Base-by-base conservation (phyloP, 1,140 invertebrate genomes). In the Pectinophora gossypiella region DNA sequence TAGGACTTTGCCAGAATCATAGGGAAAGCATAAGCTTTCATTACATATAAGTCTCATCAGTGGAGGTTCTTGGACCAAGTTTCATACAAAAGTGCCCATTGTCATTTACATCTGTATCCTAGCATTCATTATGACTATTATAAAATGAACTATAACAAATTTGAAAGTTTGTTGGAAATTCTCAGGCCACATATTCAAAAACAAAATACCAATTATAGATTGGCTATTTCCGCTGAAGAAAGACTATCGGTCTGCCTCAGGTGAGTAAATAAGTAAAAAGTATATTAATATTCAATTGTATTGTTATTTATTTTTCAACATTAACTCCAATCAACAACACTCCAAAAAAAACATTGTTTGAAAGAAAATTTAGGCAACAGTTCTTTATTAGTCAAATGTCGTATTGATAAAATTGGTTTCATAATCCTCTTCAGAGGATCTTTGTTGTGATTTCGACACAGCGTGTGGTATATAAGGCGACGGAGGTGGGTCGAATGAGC, bases 121-220 rank as follows among this genome's bases (percentile, higher is more conserved):
- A 16, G 9, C 15, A 10, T n/a, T 16, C 15, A n/a, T 40, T 40
- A 40, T 40, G 36, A 40, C 36, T 40, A 40, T 40, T 40, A 40
- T 40, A 40, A 40, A 16, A n/a, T 40, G 15, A 40, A 40, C 36
- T 40, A 40, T 16, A n/a, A 40, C 9, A 40, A 40, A 5, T 40
- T 40, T 40, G 9, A 40, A 40, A 40, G 9, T 40, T 40, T 40
- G 15, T 10, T 40, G 9, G 13, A 40, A n/a, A n/a, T 40, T 10
- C 15, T 40, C 9, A 10, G 36, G 10, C 36, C 36, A 16, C 36
- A 40, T 40, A 40, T 40, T 16, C 36, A 40, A 40, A 40, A 40
- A 40, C 36, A 40, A 10, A 40, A 40, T 40, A 40, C 36, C 10
- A 40, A 40, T 40, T 40, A 40, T 40, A 10, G 36, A 40, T 16